Evolutionary conservation across 2,797 vertebrate species (phyloP).

Genomic region (Meriones psammophilus): DNA sequence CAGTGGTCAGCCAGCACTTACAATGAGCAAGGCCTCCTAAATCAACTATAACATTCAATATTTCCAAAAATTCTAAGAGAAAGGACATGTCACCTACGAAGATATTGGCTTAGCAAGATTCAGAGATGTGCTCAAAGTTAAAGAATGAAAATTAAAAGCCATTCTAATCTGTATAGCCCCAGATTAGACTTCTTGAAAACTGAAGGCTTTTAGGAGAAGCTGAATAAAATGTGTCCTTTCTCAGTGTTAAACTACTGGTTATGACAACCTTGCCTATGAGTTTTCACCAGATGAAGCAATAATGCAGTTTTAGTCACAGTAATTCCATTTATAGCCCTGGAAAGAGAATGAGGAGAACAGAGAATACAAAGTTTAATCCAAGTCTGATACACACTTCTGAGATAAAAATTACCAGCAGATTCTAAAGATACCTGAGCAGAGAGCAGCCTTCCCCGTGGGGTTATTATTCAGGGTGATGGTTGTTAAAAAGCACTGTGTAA

Average conservation of each 20-base stretch:
- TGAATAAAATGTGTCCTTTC: not conserved
- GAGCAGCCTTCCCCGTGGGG: not conserved
- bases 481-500: not conserved
- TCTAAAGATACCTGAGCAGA: not conserved
- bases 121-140: not conserved
- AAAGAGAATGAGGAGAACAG: not conserved
- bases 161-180: not conserved
- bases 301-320: not conserved
- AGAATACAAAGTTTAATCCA: not conserved
- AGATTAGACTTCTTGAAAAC: not conserved
- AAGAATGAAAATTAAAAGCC: not conserved
- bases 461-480: conserved; percentile 22
- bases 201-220: not conserved
- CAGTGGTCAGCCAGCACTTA: not conserved
- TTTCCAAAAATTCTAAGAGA: not conserved
- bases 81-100: not conserved
- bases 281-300: not conserved
- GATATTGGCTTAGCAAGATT: not conserved
- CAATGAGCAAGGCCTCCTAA: not conserved
- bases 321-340: not conserved
- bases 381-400: not conserved
- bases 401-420: not conserved
- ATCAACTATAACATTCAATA: not conserved
- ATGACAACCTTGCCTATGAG: not conserved
- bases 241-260: not conserved